phyloP scores from a whole-genome alignment of 2,113 vertebrate genomes.

The Aptenodytes patagonicus region DNA sequence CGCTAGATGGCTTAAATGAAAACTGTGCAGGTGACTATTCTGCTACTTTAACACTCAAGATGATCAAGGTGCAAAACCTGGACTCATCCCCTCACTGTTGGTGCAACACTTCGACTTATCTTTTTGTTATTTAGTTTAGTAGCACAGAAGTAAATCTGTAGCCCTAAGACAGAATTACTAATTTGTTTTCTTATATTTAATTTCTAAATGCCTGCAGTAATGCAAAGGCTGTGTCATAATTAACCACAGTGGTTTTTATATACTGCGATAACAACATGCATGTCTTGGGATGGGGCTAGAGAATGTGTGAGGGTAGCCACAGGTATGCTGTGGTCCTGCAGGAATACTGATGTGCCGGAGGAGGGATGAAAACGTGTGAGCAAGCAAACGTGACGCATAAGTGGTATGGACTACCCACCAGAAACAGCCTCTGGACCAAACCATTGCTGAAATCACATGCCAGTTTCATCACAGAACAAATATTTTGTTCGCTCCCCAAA shows the following conservation, averaged over 20 bases:
- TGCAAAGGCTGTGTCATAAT: background rate
- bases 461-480: background rate
- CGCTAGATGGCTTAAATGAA: background rate
- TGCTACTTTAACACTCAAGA: background rate
- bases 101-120: background rate
- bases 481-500: background rate
- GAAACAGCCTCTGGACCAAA: background rate
- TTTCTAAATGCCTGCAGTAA: background rate
- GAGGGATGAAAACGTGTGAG: rapidly evolving
- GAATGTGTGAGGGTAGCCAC: background rate
- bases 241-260: background rate
- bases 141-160: background rate
- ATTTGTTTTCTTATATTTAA: background rate
- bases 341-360: background rate
- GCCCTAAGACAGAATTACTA: background rate
- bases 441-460: background rate
- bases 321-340: background rate
- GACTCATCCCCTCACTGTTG: background rate
- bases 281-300: background rate
- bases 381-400: background rate
- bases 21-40: background rate
- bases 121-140: background rate
- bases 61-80: background rate
- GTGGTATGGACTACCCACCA: background rate
- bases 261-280: background rate